A percentile compares a stretch with the other conserved stretches of the same genome.
Evolutionary conservation across 2,113 vertebrate genomes (phyloP).

Genomic region (Erinaceus europaeus): DNA sequence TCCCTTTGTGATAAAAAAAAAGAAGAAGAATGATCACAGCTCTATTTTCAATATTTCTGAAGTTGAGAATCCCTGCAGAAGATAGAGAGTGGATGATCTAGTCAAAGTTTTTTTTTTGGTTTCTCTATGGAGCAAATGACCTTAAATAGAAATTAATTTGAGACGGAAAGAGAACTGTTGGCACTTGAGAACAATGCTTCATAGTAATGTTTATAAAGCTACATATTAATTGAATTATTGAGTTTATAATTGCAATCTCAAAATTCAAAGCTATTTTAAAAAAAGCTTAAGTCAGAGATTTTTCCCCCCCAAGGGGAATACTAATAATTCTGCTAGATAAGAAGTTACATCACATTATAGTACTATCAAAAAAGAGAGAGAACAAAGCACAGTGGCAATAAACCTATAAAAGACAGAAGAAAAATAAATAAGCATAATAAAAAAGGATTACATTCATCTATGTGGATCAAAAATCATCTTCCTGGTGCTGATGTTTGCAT

Average conservation of each 20-base stretch:
- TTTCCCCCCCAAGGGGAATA: background rate
- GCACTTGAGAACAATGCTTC: background rate
- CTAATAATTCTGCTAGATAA: slow-evolving; percentile 38
- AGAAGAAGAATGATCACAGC: background rate
- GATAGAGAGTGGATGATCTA: background rate
- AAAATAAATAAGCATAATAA: slow-evolving; percentile 74
- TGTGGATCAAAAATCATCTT: slow-evolving; percentile 54
- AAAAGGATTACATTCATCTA: slow-evolving; percentile 59
- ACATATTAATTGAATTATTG: background rate
- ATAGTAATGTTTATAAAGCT: background rate
- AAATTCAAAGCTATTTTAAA: background rate
- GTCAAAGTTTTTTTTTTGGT: background rate
- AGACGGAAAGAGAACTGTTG: background rate
- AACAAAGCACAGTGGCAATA: slow-evolving; percentile 39
- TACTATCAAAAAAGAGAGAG: background rate
- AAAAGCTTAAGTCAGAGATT: background rate
- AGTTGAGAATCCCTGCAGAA: background rate
- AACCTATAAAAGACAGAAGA: slow-evolving; percentile 59
- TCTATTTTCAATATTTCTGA: background rate
- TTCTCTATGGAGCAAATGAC: background rate
- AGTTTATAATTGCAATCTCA: background rate
- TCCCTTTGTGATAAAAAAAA: background rate
- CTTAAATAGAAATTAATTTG: background rate
- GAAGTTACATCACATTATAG: background rate
- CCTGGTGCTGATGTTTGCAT: slow-evolving; percentile 49